Evolutionary conservation across 2,797 vertebrate species (phyloP).

Genomic region (Peromyscus nudipes): DNA sequence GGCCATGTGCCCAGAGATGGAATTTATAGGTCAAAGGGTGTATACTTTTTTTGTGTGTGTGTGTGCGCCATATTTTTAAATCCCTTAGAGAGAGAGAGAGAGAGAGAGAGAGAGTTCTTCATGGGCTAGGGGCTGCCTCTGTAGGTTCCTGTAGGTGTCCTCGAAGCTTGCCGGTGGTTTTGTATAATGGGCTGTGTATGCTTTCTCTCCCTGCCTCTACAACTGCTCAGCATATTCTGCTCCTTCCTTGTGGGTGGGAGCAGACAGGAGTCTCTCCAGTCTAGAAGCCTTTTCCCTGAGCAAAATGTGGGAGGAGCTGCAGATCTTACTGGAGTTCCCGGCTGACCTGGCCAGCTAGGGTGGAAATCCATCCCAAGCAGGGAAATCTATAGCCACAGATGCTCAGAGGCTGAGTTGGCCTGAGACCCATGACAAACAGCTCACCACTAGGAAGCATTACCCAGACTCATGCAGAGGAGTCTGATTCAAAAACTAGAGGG

Average conservation of each 20-base stretch:
- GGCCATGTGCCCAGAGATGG: constrained; percentile 31
- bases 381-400: not conserved
- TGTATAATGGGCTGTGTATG: no score
- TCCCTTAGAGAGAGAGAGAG: not conserved
- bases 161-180: not conserved
- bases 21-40: constrained; percentile 32
- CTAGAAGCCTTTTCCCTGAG: not conserved
- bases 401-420: not conserved
- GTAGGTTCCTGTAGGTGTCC: not conserved
- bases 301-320: no score
- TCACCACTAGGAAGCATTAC: not conserved
- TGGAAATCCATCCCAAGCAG: not conserved
- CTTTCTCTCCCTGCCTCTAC: not conserved
- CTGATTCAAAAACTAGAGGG: not conserved
- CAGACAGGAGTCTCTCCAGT: fast-evolving
- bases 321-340: not conserved
- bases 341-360: not conserved
- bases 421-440: not conserved
- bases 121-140: not conserved
- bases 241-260: not conserved
- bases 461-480: not conserved
- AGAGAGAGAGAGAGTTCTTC: not conserved
- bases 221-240: not conserved
- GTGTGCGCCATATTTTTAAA: not conserved
- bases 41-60: not conserved